These are phyloP conservation scores for Zosterops lateralis DNA, from an alignment of 2,113 vertebrate species.

Conservation along the genomic window DNA sequence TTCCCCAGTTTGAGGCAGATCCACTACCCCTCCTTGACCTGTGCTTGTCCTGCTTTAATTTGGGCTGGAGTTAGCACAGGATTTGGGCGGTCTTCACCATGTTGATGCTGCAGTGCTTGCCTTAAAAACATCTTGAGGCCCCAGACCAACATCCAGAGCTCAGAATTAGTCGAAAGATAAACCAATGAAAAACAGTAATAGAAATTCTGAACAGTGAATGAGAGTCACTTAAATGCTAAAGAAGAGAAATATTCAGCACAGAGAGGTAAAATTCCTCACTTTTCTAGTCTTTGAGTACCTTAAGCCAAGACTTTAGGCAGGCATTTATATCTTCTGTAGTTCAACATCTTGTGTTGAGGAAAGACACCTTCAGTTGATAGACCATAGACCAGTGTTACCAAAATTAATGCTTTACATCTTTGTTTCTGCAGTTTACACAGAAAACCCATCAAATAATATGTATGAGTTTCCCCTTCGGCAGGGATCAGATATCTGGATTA, in stretches of 20 bases:
- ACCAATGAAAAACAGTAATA: not conserved
- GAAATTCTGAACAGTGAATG: not conserved
- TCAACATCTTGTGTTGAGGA: not conserved
- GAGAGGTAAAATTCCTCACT: not conserved
- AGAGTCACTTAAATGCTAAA: not conserved
- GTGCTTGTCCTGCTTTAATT: not conserved
- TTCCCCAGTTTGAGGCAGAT: not conserved
- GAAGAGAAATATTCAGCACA: not conserved
- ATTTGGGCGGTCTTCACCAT: not conserved
- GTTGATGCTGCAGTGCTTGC: fast-evolving
- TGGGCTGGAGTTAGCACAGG: not conserved
- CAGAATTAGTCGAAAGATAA: not conserved
- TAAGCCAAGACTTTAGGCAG: not conserved
- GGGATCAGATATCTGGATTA: not conserved
- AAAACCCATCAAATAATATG: not conserved
- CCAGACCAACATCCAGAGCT: not conserved
- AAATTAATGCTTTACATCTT: not conserved
- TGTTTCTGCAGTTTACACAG: not conserved
- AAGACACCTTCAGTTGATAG: not conserved
- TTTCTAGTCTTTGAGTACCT: not conserved
- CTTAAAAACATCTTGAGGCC: not conserved
- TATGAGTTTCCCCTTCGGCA: not conserved
- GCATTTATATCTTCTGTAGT: not conserved
- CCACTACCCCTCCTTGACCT: not conserved
- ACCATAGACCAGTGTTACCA: not conserved